Evolutionary conservation across 1,140 invertebrate genomes (phyloP), one percentile per base, ranked within the genome.

Genomic region (Zaprionus lachaisei): DNA sequence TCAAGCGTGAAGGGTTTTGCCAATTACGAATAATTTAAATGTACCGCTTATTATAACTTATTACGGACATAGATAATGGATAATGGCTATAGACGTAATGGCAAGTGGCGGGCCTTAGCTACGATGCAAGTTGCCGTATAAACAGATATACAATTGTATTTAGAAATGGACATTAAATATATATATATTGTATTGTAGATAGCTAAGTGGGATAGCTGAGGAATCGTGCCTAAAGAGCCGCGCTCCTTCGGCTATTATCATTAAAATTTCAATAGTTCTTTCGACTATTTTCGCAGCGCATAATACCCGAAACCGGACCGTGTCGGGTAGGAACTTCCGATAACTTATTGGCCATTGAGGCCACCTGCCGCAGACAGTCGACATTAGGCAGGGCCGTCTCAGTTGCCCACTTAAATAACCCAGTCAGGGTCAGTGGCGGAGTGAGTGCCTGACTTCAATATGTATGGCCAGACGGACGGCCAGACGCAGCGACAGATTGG

Each of bases 291-390:
- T 72, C n/a, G 61, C 63, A 57, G 78, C 81, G 69, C 77, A 87
- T 87, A 76, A 89, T 89, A 79, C 78, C 73, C 61, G 17, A 24
- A 44, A 12, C 7, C 49, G 54, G 15, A 51, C 37, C n/a, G 37
- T 17, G 54, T 15, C 1, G 22, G 51, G 20, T 17, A 20, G 14
- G 31, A 24, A 44, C 34, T 5, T 20, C 56, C 80, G 70, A 89
- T 89, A 87, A 87, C 55, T 79, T 87, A 89, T 89, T 83, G 83
- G 79, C 79, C 77, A 79, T 89, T 90, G 78, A 66, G 85, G 84
- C 84, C 84, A 89, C 84, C 84, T 89, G 84, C 68, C 77, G 61
- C 63, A 17, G 47, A 22, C 28, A 65, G 49, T 58, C 66, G 49
- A 47, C 24, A 47, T 22, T n/a, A 41, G 47, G 37, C 17, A 17